A percentile compares a stretch with the other conserved stretches of the same genome.
Evolutionary conservation across 2,797 vertebrate genomes (phyloP).

Genomic region (Malacoctenus gilli): DNA sequence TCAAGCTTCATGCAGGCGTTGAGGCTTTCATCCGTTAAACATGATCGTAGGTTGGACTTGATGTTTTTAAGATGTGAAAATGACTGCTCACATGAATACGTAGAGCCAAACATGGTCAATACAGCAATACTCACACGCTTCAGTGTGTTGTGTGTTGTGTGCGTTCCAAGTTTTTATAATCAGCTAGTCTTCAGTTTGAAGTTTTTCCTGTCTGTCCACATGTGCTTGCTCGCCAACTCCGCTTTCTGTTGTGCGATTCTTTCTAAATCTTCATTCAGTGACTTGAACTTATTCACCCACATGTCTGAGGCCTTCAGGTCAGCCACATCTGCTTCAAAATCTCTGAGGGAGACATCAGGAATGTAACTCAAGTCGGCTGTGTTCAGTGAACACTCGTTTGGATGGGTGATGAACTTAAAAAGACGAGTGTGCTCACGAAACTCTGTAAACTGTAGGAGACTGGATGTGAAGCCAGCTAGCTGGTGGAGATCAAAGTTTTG

Average conservation of each 20-base stretch:
- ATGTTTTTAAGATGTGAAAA: slow-evolving; percentile 61
- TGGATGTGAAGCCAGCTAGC: too few relatives aligned
- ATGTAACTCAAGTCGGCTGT: too few relatives aligned
- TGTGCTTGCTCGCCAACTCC: slow-evolving; percentile 25
- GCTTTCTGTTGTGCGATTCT: slow-evolving; percentile 25
- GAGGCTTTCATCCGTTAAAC: slow-evolving; percentile 55
- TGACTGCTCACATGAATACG: slow-evolving; percentile 52
- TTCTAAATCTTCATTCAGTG: slow-evolving; percentile 44
- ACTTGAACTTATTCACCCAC: slow-evolving; percentile 50
- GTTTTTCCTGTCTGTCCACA: slow-evolving; percentile 49
- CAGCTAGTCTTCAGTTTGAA: slow-evolving; percentile 37
- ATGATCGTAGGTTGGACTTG: slow-evolving; percentile 53
- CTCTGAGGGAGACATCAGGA: too few relatives aligned
- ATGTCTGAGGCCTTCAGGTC: too few relatives aligned
- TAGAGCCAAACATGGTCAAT: slow-evolving; percentile 59
- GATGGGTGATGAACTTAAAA: too few relatives aligned
- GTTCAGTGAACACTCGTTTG: too few relatives aligned
- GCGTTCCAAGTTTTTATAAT: slow-evolving; percentile 57
- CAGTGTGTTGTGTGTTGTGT: slow-evolving; percentile 50
- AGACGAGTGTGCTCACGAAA: too few relatives aligned
- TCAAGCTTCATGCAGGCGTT: slow-evolving; percentile 59
- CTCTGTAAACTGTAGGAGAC: too few relatives aligned
- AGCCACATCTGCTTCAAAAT: too few relatives aligned
- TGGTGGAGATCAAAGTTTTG: too few relatives aligned
- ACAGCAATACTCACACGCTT: slow-evolving; percentile 60